Conservation (phyloP, 2,888 invertebrate species). For the Notocelia uddmanniana region DNA sequence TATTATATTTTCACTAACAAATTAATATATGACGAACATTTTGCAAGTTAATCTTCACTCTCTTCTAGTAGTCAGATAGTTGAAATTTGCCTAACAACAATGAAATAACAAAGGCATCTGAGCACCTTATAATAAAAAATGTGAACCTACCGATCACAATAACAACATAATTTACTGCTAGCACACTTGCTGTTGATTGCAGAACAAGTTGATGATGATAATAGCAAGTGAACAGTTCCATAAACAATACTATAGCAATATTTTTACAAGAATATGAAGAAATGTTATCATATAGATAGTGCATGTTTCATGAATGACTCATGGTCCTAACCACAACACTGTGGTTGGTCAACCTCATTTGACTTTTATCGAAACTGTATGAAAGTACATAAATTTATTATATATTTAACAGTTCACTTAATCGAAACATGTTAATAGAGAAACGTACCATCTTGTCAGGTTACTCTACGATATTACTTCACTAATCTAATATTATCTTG, state of each 20-base stretch:
- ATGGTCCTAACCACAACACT: constrained; percentile 25
- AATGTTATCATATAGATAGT: constrained; percentile 31
- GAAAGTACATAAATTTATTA: not conserved
- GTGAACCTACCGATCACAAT: too few species aligned
- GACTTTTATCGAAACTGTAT: not conserved
- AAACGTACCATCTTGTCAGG: constrained; percentile 33
- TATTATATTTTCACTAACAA: too few species aligned
- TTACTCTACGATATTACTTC: constrained; percentile 13
- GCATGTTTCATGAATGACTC: constrained; percentile 23
- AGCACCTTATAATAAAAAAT: too few species aligned
- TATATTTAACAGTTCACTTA: not conserved
- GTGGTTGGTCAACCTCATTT: constrained; percentile 10
- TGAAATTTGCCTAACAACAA: too few species aligned
- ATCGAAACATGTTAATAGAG: not conserved
- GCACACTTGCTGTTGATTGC: too few species aligned
- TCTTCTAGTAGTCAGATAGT: too few species aligned
- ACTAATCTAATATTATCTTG: constrained; percentile 45
- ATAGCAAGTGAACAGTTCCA: too few species aligned
- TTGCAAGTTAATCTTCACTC: too few species aligned
- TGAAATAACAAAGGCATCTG: too few species aligned
- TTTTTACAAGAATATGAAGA: not conserved
- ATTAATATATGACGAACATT: too few species aligned
- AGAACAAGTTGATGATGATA: too few species aligned
- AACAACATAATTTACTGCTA: too few species aligned
- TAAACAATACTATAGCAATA: not conserved